Conservation (phyloP, 2,113 vertebrate genomes). For the Conger conger region DNA sequence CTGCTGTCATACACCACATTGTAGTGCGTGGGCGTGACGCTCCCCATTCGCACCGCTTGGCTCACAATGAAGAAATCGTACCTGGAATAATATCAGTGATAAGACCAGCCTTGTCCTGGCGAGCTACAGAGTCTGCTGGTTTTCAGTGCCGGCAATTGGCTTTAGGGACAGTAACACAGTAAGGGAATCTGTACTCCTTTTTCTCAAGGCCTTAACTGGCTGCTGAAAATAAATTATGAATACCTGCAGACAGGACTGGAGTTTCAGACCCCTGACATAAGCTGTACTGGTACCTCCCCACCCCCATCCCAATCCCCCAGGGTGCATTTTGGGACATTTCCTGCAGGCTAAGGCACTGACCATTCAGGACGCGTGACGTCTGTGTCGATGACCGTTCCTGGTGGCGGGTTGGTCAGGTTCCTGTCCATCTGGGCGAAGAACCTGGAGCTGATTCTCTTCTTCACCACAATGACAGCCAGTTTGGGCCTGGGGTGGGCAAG, state of each 20-base stretch:
- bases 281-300: too few relatives aligned
- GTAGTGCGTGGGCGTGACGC: constrained; percentile 88
- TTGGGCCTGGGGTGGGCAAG: constrained; percentile 71
- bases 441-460: constrained; percentile 82
- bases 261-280: not conserved
- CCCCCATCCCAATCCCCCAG: too few relatives aligned
- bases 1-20: constrained; percentile 90
- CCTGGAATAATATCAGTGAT: constrained; percentile 58
- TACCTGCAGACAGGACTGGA: not conserved
- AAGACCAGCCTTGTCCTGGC: not conserved
- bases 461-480: constrained; percentile 89
- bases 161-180: too few relatives aligned
- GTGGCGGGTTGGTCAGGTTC: constrained; percentile 82
- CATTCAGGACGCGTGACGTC: constrained; percentile 94
- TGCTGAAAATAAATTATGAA: too few relatives aligned
- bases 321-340: not conserved
- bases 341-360: constrained; percentile 52
- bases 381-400: constrained; percentile 84
- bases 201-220: too few relatives aligned
- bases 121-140: too few relatives aligned
- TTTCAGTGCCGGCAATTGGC: too few relatives aligned
- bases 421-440: constrained; percentile 75
- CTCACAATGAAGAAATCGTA: constrained; percentile 94
- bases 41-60: constrained; percentile 80
- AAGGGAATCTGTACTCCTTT: too few relatives aligned